Conservation (phyloP, 2,797 vertebrate genomes). For the Chromobotia macracanthus region DNA sequence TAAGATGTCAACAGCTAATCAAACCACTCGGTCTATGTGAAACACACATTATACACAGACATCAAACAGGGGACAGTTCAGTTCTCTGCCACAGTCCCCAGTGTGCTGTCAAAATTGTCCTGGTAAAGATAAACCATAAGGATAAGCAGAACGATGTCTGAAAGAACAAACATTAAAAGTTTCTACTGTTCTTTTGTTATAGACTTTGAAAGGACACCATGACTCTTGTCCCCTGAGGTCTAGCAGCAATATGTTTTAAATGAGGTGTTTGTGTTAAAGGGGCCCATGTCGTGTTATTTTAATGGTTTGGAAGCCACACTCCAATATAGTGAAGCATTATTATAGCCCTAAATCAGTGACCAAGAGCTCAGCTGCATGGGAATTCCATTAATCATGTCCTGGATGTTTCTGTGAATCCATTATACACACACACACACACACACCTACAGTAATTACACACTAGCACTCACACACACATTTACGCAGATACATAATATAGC, state of each 20-base stretch:
- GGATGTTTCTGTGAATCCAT: slow-evolving; percentile 68
- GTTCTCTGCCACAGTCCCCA: not conserved
- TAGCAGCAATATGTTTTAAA: slow-evolving; percentile 79
- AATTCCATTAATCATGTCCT: slow-evolving; percentile 82
- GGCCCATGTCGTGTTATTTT: slow-evolving; percentile 76
- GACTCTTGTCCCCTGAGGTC: slow-evolving; percentile 69
- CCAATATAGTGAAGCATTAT: slow-evolving; percentile 81
- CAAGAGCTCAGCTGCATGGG: slow-evolving; percentile 69
- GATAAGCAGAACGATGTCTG: slow-evolving; percentile 58
- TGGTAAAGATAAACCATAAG: slow-evolving; percentile 48
- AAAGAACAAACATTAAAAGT: slow-evolving; percentile 60
- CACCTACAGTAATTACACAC: not conserved
- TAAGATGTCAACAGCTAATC: not conserved
- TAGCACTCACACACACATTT: not conserved
- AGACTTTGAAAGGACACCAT: slow-evolving; percentile 66
- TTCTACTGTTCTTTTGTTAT: slow-evolving; percentile 66
- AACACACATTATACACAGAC: not conserved
- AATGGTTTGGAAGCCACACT: slow-evolving; percentile 79
- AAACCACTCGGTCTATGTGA: not conserved
- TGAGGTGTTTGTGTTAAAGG: slow-evolving; percentile 80
- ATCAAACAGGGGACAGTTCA: not conserved
- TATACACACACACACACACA: slow-evolving; percentile 43
- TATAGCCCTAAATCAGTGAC: slow-evolving; percentile 82
- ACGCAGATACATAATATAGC: slow-evolving; percentile 10
- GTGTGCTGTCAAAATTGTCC: slow-evolving; percentile 15